Evolutionary conservation across 2,113 vertebrate genomes (phyloP).

Genomic region (Haemorhous mexicanus): DNA sequence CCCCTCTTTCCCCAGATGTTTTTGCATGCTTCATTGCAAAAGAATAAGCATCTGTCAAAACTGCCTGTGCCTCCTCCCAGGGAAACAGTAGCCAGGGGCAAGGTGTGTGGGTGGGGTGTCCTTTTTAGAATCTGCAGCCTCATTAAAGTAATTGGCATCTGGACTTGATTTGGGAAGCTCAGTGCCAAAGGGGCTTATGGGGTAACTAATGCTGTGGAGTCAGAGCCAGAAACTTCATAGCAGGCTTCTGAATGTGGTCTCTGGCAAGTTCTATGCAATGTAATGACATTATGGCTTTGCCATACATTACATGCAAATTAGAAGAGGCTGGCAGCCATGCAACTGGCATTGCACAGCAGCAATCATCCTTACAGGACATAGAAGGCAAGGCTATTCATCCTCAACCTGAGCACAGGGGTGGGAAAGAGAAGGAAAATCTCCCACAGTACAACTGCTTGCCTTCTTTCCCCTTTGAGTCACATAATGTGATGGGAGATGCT

Average conservation of each 20-base stretch:
- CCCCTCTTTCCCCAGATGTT: background rate
- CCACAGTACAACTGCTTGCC: background rate
- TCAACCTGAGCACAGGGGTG: background rate
- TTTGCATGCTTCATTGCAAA: background rate
- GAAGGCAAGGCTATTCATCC: background rate
- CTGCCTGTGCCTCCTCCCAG: background rate
- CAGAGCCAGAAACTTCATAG: constrained; percentile 3
- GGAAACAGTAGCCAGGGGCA: background rate
- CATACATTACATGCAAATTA: constrained; percentile 48
- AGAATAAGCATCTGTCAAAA: background rate
- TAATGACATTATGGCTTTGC: constrained; percentile 17
- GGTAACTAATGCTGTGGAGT: background rate
- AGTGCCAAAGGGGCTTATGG: background rate
- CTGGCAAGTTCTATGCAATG: background rate
- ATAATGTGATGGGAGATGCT: background rate
- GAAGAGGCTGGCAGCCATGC: constrained; percentile 16
- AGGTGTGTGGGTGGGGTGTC: background rate
- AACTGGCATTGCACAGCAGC: background rate
- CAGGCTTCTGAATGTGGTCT: background rate
- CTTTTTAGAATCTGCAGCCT: constrained; percentile 1
- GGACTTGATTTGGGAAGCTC: background rate
- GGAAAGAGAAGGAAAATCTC: background rate
- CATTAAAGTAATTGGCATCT: constrained; percentile 21
- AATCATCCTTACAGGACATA: background rate
- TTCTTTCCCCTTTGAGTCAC: background rate